Base-by-base conservation (phyloP, 2,797 vertebrate species). In the Capromys pilorides region DNA sequence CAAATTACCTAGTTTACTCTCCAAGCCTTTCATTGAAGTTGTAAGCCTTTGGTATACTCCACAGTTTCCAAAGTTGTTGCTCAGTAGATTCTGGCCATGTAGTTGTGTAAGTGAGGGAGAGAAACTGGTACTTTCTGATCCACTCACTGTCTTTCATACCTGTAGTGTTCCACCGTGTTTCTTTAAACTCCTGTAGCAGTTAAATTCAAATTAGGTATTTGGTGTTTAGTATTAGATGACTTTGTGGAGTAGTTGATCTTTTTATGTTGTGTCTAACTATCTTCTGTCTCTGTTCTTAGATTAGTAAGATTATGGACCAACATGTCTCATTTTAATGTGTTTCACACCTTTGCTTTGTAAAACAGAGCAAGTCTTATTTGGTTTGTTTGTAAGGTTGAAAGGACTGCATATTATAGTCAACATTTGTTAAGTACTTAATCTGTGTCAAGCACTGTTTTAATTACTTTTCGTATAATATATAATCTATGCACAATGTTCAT, bases 381-480 rank as follows among this genome's bases (percentile, higher is more conserved):
- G 33, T 84, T 41, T 84, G 33, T 39, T 49, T 7, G 59, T 51
- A 88, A 73, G 66, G 33, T 36, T 80, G 66, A 59, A 62, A 88
- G 24, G 41, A 67, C 59, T 88, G 3, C 31, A 6, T 81, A 11
- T 88, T 78, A 59, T 28, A 28, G 31, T 61, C 89, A 62, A 57
- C 12, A 31, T 51, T 49, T 85, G 51, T 85, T 67, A 24, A 66
- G 31, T 19, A 33, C 11, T 85, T 67, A 31, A 67, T 85, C 82
- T 85, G 26, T 62, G 10, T 49, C 39, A 66, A 41, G 81, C 28
- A 45, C 61, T 64, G 28, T 66, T 57, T 79, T 87, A 59, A 59
- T 59, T 78, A 78, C 31, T 90, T 86, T 79, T 88, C 24, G 75
- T 79, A 51, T 80, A 67, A 92, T 90, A 71, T 83, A 21, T 92